Evolutionary conservation across 2,113 vertebrate species (phyloP).

Genomic region (Stigmatopora nigra): DNA sequence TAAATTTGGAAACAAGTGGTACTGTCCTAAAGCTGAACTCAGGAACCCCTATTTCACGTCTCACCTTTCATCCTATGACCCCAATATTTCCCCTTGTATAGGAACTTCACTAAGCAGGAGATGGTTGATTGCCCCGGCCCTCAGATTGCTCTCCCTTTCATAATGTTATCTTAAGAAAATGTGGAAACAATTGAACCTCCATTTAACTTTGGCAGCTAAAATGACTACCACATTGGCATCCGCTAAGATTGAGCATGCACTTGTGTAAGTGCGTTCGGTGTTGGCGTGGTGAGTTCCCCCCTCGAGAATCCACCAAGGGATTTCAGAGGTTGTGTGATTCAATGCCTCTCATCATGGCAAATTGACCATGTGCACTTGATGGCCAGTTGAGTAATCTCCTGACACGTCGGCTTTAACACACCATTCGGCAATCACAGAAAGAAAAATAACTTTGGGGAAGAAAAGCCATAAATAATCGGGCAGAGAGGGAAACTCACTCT

Average conservation of each 20-base stretch:
- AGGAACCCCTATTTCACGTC: conserved; percentile 48
- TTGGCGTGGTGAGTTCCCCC: conserved; percentile 27
- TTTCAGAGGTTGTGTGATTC: conserved; percentile 58
- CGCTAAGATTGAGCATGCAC: conserved; percentile 11
- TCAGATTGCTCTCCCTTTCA: conserved; percentile 58
- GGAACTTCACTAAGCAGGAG: conserved; percentile 56
- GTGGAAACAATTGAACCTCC: conserved; percentile 70
- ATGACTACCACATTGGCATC: conserved; percentile 72
- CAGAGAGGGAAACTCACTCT: conserved; percentile 57
- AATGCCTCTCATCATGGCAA: conserved; percentile 66
- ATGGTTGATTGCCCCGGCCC: conserved; percentile 57
- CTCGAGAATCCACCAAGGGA: conserved; percentile 50
- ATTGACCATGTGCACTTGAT: conserved; percentile 68
- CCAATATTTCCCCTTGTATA: conserved; percentile 66
- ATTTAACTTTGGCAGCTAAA: conserved; percentile 66
- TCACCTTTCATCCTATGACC: conserved; percentile 67
- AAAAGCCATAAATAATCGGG: conserved; percentile 67
- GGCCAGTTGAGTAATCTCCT: conserved; percentile 66
- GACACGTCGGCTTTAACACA: conserved; percentile 65
- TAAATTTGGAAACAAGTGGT: conserved; percentile 58
- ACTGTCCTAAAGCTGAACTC: conserved; percentile 59
- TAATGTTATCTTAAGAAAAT: conserved; percentile 74
- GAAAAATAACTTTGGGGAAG: conserved; percentile 67
- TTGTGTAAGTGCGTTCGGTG: conserved; percentile 30
- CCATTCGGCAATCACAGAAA: conserved; percentile 63